A percentile compares a stretch with the other conserved stretches of the same genome.
Conservation (phyloP, 1,140 invertebrate genomes). For the Drosophila rufa region DNA sequence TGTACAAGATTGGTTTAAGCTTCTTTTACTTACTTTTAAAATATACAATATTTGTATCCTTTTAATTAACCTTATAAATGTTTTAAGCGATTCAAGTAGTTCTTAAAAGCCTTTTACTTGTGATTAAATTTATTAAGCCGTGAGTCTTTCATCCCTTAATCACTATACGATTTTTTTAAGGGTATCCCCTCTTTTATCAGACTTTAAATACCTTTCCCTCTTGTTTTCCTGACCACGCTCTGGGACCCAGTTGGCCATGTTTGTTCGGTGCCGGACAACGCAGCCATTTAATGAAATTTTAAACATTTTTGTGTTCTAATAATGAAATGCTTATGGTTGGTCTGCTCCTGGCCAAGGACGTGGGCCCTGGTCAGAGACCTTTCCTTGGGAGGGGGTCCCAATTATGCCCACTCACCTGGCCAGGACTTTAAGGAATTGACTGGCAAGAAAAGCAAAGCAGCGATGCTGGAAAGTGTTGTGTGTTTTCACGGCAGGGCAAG, state of each 20-base stretch:
- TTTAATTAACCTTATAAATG: too few species aligned
- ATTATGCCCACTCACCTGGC: neutral
- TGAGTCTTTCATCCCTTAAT: neutral
- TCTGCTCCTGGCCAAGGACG: constrained; percentile 27
- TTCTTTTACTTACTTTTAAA: too few species aligned
- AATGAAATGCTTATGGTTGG: constrained; percentile 74
- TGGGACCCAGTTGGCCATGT: constrained; percentile 27
- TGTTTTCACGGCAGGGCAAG: neutral
- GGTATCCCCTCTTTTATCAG: neutral
- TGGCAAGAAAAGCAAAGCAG: constrained; percentile 4
- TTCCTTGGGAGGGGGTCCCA: too few species aligned
- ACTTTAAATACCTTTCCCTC: neutral
- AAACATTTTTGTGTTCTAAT: constrained; percentile 78
- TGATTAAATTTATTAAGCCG: neutral
- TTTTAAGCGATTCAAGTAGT: too few species aligned
- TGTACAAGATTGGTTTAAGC: too few species aligned
- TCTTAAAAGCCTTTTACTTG: neutral
- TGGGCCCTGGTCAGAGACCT: constrained; percentile 1
- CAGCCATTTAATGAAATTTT: constrained; percentile 80
- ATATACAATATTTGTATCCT: too few species aligned
- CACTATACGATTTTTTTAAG: neutral
- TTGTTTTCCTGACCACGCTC: constrained; percentile 17
- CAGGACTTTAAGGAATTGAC: constrained; percentile 33
- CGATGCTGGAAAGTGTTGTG: too few species aligned
- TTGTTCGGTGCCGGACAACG: constrained; percentile 45